These are phyloP conservation scores for Thaumatotibia leucotreta DNA, from an alignment of 1,140 invertebrate species.

Conservation along the genomic window DNA sequence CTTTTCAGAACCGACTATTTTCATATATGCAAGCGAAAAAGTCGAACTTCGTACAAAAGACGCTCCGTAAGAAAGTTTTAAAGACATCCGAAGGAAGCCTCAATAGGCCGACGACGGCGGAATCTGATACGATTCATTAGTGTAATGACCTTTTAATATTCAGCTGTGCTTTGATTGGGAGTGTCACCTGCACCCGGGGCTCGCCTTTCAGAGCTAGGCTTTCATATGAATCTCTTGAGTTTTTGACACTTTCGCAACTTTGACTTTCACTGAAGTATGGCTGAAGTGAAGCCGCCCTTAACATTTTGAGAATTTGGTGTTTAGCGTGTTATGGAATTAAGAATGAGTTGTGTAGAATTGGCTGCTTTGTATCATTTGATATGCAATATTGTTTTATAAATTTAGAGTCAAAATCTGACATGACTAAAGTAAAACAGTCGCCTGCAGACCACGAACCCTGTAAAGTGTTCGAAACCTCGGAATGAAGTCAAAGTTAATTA, in stretches of 20 bases:
- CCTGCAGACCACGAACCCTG: too few species aligned
- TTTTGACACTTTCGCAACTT: slow-evolving; percentile 31
- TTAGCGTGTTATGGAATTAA: not conserved
- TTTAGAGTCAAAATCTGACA: too few species aligned
- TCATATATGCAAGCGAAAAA: slow-evolving; percentile 41
- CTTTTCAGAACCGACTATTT: slow-evolving; percentile 22
- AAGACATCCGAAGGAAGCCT: slow-evolving; percentile 50
- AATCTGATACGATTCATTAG: slow-evolving; percentile 77
- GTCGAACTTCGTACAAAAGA: slow-evolving; percentile 39
- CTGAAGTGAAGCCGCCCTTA: not conserved
- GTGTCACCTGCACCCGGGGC: slow-evolving; percentile 38
- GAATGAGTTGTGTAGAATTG: not conserved
- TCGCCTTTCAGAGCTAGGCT: slow-evolving; percentile 24
- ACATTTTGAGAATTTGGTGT: not conserved
- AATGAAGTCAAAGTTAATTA: too few species aligned
- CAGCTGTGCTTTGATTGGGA: slow-evolving; percentile 64
- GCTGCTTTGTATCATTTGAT: not conserved
- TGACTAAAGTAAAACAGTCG: too few species aligned
- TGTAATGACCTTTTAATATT: slow-evolving; percentile 75
- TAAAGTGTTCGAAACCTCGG: too few species aligned
- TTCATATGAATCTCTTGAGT: slow-evolving; percentile 23
- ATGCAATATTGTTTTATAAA: too few species aligned
- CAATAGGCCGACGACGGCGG: slow-evolving; percentile 36
- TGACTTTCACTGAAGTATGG: not conserved
- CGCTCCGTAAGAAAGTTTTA: slow-evolving; percentile 46